A percentile compares a stretch with the other conserved stretches of the same genome.
phyloP scores from a whole-genome alignment of 2,797 vertebrate genomes.

The Coreius guichenoti region DNA sequence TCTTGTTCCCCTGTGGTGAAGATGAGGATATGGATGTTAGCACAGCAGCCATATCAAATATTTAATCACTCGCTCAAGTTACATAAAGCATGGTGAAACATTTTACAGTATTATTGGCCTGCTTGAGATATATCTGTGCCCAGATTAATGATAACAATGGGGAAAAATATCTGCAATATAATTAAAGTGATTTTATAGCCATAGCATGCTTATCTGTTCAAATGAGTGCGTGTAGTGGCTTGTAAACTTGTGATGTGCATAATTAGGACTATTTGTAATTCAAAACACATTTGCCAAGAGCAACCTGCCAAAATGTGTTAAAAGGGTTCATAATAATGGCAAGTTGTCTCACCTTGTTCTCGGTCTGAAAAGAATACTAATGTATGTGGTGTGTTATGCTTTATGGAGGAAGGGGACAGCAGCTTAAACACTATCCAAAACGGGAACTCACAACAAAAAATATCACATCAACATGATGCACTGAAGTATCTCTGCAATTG shows the following conservation, averaged over 20 bases:
- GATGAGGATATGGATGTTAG: conserved; percentile 51
- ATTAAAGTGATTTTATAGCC: conserved; percentile 40
- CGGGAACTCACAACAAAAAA: background rate
- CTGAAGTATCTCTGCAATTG: background rate
- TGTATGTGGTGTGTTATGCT: background rate
- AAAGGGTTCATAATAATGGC: conserved; percentile 18
- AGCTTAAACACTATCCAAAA: background rate
- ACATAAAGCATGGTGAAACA: conserved; percentile 33
- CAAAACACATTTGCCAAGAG: conserved; percentile 24
- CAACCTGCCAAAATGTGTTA: conserved; percentile 25
- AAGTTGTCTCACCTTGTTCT: conserved; percentile 27
- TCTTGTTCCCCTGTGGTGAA: conserved; percentile 46
- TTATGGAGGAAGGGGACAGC: background rate
- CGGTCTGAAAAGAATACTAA: conserved; percentile 29
- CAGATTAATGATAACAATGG: conserved; percentile 25
- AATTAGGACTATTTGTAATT: conserved; percentile 36
- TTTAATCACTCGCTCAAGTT: conserved; percentile 48
- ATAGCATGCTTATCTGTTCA: conserved; percentile 12
- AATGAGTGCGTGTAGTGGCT: background rate
- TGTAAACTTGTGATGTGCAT: conserved; percentile 30
- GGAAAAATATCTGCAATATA: conserved; percentile 10
- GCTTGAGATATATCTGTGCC: conserved; percentile 7
- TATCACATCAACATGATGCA: background rate
- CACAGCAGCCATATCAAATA: conserved; percentile 56
- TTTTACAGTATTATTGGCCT: conserved; percentile 30